Percentiles rank a stretch among this genome's conserved stretches.
phyloP scores from a whole-genome alignment of 2,888 invertebrate genomes.

The Glaucopsyche alexis region DNA sequence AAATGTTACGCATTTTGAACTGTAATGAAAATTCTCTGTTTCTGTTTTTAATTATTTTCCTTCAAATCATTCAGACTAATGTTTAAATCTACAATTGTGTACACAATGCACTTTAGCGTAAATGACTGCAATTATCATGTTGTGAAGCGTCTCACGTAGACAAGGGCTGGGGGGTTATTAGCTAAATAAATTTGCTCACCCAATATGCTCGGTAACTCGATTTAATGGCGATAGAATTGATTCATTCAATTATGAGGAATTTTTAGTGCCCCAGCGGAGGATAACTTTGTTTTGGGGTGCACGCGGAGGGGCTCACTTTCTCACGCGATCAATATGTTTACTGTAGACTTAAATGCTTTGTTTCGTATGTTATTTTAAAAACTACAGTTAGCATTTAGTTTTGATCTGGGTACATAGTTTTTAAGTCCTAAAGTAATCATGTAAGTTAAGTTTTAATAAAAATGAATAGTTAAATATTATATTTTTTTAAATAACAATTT shows the following conservation, averaged over 20 bases:
- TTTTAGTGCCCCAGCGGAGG: conserved; percentile 75
- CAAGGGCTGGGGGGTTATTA: conserved; percentile 71
- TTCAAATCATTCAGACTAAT: neutral
- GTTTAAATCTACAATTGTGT: neutral
- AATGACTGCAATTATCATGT: conserved; percentile 23
- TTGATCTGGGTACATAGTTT: neutral
- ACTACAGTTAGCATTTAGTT: neutral
- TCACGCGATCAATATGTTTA: conserved; percentile 62
- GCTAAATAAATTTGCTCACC: conserved; percentile 79
- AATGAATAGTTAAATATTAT: no score
- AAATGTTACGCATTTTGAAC: no score
- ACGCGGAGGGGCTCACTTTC: conserved; percentile 63
- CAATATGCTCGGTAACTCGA: conserved; percentile 80
- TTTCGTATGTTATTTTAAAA: neutral
- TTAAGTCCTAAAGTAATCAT: no score
- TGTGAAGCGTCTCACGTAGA: conserved; percentile 43
- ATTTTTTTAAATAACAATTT: no score
- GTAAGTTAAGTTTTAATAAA: no score
- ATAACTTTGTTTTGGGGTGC: conserved; percentile 75
- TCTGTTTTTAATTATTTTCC: no score
- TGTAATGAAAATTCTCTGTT: no score
- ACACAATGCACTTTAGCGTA: neutral
- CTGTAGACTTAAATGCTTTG: conserved; percentile 51
- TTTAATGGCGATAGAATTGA: conserved; percentile 80
- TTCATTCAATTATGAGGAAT: conserved; percentile 80